Conservation (phyloP, 1,140 invertebrate genomes). For the Aphaenogaster floridana region DNA sequence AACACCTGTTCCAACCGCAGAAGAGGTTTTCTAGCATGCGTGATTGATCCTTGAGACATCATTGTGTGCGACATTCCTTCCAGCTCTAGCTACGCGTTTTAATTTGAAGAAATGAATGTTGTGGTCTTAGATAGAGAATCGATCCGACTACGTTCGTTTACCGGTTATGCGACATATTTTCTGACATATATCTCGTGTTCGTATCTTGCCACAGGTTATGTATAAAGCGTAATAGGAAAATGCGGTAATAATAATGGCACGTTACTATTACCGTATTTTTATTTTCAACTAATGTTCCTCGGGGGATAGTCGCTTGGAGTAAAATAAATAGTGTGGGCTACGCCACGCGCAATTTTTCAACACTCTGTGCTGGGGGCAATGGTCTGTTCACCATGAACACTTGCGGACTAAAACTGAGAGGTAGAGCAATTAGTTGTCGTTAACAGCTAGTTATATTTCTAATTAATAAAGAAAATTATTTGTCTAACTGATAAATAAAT, state of each 20-base stretch:
- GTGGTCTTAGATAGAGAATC: background rate
- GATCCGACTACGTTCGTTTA: no score
- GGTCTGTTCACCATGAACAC: background rate
- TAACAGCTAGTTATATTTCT: background rate
- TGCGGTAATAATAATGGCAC: background rate
- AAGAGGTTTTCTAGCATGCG: constrained; percentile 25
- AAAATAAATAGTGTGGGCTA: background rate
- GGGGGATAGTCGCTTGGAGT: background rate
- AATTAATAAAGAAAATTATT: background rate
- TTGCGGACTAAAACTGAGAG: background rate
- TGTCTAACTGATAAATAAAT: background rate
- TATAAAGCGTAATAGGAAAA: background rate
- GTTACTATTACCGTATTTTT: constrained; percentile 5
- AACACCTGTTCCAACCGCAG: constrained; percentile 46
- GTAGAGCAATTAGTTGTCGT: background rate
- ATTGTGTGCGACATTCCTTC: constrained; percentile 14
- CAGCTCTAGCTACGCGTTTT: background rate
- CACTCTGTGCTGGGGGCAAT: background rate
- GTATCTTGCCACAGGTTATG: background rate
- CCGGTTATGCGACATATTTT: background rate
- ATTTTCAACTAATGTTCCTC: background rate
- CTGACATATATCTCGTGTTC: background rate
- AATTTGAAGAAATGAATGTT: background rate
- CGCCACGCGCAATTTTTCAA: background rate
- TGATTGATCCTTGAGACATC: constrained; percentile 21